phyloP scores from a whole-genome alignment of 2,113 vertebrate species.

The Noturus placidus region DNA sequence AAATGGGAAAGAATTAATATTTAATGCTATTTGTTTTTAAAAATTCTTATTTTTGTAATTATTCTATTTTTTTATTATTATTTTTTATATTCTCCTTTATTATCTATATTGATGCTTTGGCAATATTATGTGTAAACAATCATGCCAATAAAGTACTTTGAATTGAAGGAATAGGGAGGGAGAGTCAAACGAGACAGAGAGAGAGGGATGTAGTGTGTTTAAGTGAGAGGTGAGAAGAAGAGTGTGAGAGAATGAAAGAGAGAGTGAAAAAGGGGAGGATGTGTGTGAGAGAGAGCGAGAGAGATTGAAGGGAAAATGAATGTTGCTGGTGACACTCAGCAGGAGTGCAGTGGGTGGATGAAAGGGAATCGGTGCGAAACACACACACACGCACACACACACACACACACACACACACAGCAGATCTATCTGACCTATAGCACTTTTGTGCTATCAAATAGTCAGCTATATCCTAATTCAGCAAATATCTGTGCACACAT shows the following conservation, averaged over 20 bases:
- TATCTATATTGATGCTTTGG: too few relatives aligned
- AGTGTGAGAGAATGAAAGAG: neutral
- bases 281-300: neutral
- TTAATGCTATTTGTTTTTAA: too few relatives aligned
- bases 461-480: slow-evolving; percentile 46
- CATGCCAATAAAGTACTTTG: too few relatives aligned
- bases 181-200: neutral
- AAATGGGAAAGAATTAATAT: neutral
- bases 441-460: slow-evolving; percentile 44
- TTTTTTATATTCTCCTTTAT: too few relatives aligned
- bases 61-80: too few relatives aligned
- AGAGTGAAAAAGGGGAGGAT: too few relatives aligned
- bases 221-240: too few relatives aligned
- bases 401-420: neutral
- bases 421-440: neutral
- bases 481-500: slow-evolving; percentile 53
- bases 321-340: slow-evolving; percentile 3
- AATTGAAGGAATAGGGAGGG: neutral
- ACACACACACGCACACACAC: neutral
- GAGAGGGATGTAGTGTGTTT: neutral
- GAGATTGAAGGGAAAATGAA: neutral
- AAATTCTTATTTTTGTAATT: too few relatives aligned
- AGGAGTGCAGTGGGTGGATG: slow-evolving; percentile 21
- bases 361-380: neutral
- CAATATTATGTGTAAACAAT: too few relatives aligned